These are phyloP conservation scores for Pelvicachromis taeniatus DNA, from an alignment of 2,113 vertebrate species.

Conservation along the genomic window DNA sequence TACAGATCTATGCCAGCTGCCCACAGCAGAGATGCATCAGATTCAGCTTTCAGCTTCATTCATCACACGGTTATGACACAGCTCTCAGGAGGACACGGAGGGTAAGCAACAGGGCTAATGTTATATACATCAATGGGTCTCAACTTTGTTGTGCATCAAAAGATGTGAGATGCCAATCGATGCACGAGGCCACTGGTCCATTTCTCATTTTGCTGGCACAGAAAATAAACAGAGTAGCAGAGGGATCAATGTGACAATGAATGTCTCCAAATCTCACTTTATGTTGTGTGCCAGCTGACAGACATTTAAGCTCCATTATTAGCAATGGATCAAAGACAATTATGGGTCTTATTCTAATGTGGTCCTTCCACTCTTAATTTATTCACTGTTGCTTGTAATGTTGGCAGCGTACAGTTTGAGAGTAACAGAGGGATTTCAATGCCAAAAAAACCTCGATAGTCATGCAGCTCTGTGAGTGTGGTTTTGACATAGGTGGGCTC, in stretches of 20 bases:
- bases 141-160: not conserved
- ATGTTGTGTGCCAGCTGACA: not conserved
- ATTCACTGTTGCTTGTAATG: not conserved
- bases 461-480: not conserved
- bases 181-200: not conserved
- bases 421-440: not conserved
- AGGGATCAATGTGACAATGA: not conserved
- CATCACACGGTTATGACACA: not conserved
- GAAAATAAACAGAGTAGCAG: not conserved
- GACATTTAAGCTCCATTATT: not conserved
- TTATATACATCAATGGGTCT: not conserved
- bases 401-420: not conserved
- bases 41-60: not conserved
- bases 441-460: not conserved
- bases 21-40: not conserved
- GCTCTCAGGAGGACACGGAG: not conserved
- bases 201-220: not conserved
- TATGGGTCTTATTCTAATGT: not conserved
- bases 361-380: not conserved
- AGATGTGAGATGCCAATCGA: not conserved
- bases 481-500: fast-evolving
- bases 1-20: not conserved
- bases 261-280: not conserved
- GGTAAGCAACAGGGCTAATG: not conserved
- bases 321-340: not conserved